phyloP scores from a whole-genome alignment of 1,140 invertebrate species.

The Littorina saxatilis region DNA sequence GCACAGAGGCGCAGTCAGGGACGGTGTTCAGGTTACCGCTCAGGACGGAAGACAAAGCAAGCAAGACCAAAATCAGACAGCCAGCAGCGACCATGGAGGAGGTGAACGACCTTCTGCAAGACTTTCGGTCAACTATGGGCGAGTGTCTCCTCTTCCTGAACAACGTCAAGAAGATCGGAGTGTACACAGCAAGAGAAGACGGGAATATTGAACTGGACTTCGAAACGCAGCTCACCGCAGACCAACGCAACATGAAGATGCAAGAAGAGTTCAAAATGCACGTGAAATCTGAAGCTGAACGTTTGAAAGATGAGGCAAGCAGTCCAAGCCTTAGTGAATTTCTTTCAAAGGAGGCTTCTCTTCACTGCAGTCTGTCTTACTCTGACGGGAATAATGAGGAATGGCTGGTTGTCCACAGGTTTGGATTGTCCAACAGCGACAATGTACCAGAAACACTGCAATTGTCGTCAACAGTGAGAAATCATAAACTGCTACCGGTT shows the following conservation, averaged over 20 bases:
- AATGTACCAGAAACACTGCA: not conserved
- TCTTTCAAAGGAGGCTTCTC: not conserved
- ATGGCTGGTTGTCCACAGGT: constrained; percentile 29
- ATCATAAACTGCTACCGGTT: constrained; percentile 60
- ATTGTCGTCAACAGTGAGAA: constrained; percentile 40
- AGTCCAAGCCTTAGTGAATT: not conserved
- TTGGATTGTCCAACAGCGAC: not conserved
- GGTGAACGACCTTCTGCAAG: not conserved
- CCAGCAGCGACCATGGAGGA: not conserved
- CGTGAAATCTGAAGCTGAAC: not conserved
- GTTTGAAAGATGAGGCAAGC: not conserved
- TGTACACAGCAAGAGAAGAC: not conserved
- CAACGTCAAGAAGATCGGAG: constrained; percentile 18
- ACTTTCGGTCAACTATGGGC: not conserved
- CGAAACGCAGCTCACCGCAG: not conserved
- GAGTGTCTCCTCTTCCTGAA: constrained; percentile 17
- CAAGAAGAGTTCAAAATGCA: not conserved
- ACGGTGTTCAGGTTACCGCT: constrained; percentile 8
- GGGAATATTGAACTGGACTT: not conserved
- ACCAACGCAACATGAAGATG: not conserved
- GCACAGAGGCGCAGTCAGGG: not conserved
- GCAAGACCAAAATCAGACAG: not conserved
- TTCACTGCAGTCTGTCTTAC: not conserved
- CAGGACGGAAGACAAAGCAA: constrained; percentile 5
- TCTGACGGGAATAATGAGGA: constrained; percentile 13